Evolutionary conservation across 2,888 invertebrate genomes (phyloP), one percentile per base, ranked within the genome.

Genomic region (Hirtodrosophila alboralis): DNA sequence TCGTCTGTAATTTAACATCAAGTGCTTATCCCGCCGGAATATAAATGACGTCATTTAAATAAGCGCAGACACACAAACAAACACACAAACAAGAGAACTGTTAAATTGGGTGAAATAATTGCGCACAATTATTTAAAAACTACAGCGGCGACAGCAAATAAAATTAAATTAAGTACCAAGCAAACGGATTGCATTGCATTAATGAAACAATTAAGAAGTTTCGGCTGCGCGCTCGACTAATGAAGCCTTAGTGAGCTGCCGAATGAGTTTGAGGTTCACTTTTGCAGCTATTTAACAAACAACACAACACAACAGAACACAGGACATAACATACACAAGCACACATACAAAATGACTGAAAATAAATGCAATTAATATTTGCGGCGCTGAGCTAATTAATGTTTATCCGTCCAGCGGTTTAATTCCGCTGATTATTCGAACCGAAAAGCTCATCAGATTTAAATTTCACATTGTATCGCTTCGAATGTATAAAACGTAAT

Each of bases 101-200:
- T 83, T 83, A 83, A 81, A 81, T 81, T 81, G 85, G 83, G 75
- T 70, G 76, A 81, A 81, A 81, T 81, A 81, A 81, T 81, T 81
- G 81, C 73, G 64, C 51, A 69, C 85, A 85, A 85, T 81, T 79
- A 81, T 81, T 81, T 83, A 75, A 85, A 79, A 84, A 78, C 75
- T 63, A 81, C 69, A 56, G 40, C 52, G 48, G 40, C 51, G 65
- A 78, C 69, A 74, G 79, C 78, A 74, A 79, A 79, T 79, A 81
- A 84, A 79, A 84, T 80, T 64, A 84, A 84, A 80, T 80, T 74
- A 80, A 80, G 79, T 80, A 68, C 63, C 81, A 63, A 61, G 73
- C 67, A 80, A 80, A 81, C 79, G 84, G 79, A 80, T 80, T 80
- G 84, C 84, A 71, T 68, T 81, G 75, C 79, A 80, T 80, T 80